Percentiles rank a stretch among this genome's conserved stretches.
Conservation (phyloP, 2,113 vertebrate genomes). For the Lepus americanus region DNA sequence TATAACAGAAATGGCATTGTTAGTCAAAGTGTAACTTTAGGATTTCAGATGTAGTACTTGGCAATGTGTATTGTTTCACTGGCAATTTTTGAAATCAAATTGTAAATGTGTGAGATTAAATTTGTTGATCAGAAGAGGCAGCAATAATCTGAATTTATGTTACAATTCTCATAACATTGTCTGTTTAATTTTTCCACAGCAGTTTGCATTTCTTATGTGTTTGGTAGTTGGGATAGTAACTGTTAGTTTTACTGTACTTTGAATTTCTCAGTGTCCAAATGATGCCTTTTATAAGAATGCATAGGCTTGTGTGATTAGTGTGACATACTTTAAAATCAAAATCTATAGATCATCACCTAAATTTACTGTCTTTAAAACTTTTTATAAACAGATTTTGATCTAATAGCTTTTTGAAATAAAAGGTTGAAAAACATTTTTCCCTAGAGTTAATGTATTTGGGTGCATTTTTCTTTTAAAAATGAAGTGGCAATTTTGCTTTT, state of each 20-base stretch:
- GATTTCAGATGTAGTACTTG: background rate
- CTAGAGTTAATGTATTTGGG: conserved; percentile 71
- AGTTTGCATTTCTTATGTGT: background rate
- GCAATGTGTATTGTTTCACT: background rate
- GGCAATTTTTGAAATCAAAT: conserved; percentile 1
- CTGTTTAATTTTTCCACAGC: background rate
- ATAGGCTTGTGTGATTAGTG: background rate
- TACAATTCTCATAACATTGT: background rate
- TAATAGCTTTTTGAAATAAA: conserved; percentile 71
- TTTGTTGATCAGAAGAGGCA: conserved; percentile 50
- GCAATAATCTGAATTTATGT: background rate
- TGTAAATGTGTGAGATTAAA: background rate
- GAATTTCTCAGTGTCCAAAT: conserved; percentile 47
- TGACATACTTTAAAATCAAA: conserved; percentile 35
- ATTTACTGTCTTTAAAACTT: conserved; percentile 48
- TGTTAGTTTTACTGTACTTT: conserved; percentile 35
- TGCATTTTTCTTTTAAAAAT: conserved; percentile 34
- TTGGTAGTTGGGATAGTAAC: conserved; percentile 50
- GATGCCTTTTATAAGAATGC: background rate
- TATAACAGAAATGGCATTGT: background rate
- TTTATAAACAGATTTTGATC: conserved; percentile 43
- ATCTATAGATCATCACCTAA: conserved; percentile 46
- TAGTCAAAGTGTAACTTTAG: conserved; percentile 4
- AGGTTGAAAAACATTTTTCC: conserved; percentile 81
- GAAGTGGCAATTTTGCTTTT: conserved; percentile 81